Base-by-base conservation (phyloP, 2,888 invertebrate species). In the Dermolepida albohirtum region DNA sequence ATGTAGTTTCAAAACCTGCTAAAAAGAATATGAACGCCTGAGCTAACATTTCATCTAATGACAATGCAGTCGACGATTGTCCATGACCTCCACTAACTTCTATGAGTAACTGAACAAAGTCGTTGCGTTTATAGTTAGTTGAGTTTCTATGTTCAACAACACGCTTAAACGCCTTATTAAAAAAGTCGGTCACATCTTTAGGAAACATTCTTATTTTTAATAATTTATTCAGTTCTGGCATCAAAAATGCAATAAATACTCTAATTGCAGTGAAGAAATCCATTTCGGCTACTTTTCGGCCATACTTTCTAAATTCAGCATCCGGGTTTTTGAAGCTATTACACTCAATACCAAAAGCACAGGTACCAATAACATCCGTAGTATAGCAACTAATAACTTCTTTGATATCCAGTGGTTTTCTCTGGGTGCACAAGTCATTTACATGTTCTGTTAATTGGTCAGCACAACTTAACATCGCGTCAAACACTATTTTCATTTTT, bases 1-100 rank as follows among this genome's bases (percentile, higher is more conserved):
- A 81, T 0, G 84, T 82, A 0, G 85, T 85, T 65, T 84, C 84
- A 69, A 81, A 84, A 1, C 84, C 84, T 14, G 84, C 85, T 0
- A 82, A 29, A 66, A 83, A 84, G 71, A 86, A 84, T 0, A 84
- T 77, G 0, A 83, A 73, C 1, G 79, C 74, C 12, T 84, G 81
- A 0, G 83, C 77, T 0, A 74, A 59, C 34, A 84, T 69, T 16
- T 41, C 14, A 10, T 34, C 34, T 7, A 34, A 5, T 6, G 34
- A 34, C 34, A 34, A 8, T 7, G 34, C 1, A 5, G 8, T 34
- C 1, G 29, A 40, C 11, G 44, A 8, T 7, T 12, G 54, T 16
- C 16, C 62, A 17, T 66, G 50, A 0, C 12, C 17, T 22, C 67
- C 74, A 68, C 59, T 71, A 40, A 67, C 70, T 29, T 78, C 78